phyloP scores from a whole-genome alignment of 2,888 invertebrate species.

The Polyommatus iphigenia region DNA sequence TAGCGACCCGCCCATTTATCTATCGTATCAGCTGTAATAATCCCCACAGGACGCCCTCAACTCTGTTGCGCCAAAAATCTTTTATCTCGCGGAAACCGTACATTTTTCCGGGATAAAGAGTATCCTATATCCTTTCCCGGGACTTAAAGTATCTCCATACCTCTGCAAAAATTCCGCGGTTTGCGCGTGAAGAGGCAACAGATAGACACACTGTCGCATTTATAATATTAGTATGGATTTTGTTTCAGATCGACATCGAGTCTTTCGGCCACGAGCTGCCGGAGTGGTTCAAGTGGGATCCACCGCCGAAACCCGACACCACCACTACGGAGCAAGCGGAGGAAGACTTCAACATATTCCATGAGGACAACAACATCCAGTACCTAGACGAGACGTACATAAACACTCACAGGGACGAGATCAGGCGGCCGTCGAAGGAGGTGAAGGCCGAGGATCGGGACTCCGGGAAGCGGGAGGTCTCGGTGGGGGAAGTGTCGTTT shows the following conservation, averaged over 20 bases:
- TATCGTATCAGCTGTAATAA: constrained; percentile 49
- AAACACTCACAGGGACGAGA: constrained; percentile 72
- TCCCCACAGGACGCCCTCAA: constrained; percentile 39
- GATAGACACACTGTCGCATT: no score
- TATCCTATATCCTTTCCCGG: no score
- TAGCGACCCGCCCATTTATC: constrained; percentile 56
- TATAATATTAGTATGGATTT: constrained; percentile 36
- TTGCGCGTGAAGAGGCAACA: no score
- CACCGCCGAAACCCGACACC: constrained; percentile 64
- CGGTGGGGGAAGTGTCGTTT: constrained; percentile 78
- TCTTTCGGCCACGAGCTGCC: constrained; percentile 66
- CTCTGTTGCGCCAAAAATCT: no score
- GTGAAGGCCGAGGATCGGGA: constrained; percentile 65
- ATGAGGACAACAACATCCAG: constrained; percentile 70
- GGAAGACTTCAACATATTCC: constrained; percentile 70
- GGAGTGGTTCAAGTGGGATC: constrained; percentile 75
- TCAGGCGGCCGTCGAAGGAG: constrained; percentile 67
- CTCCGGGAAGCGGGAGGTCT: constrained; percentile 66
- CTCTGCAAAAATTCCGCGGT: no score
- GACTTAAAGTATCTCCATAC: no score
- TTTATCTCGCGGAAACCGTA: no score
- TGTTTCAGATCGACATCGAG: constrained; percentile 69
- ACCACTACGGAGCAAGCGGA: constrained; percentile 68
- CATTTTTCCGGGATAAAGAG: no score
- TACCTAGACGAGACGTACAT: constrained; percentile 74